Evolutionary conservation across 2,113 vertebrate genomes (phyloP), one percentile per base, ranked within the genome.

Genomic region (Promerops cafer): DNA sequence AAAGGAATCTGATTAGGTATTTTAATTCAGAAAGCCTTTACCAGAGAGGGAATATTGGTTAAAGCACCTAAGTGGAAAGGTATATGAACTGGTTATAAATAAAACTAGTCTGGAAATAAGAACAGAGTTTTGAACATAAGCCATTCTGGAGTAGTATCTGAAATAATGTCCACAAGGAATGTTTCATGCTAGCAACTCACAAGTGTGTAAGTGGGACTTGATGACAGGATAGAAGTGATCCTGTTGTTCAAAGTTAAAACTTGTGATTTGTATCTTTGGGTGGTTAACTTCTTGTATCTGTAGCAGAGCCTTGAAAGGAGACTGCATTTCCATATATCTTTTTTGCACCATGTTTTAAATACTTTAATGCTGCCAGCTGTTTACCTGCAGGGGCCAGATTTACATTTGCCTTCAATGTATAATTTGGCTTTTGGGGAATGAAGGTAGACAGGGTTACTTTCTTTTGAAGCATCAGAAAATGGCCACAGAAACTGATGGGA

Each of bases 321-420:
- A 64, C 35, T 87, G 45, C 31, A 91, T 97, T 96, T 96, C 70
- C 92, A 90, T 96, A 17, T 31, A 68, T 37, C 33, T 71, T 85
- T 96, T 91, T 88, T 85, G 61, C 53, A 93, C 87, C 1, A 2
- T 80, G 70, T 64, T 94, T 96, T 94, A 80, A 95, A 94, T 95
- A 85, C 75, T 90, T 94, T 68, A 96, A 93, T 96, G 53, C 78
- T 94, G 57, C 74, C 90, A 97, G 95, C 90, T 96, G 95, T 93
- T 95, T 90, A 85, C 87, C 96, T 95, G 49, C 90, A 90, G 94
- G 94, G 95, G 37, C 65, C 40, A 57, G 18, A 94, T 96, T 96
- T 97, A 87, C 94, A 95, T 96, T 95, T 85, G 37, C 74, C 44
- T 47, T 82, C 39, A 54, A 77, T n/a, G 30, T 37, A 68, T 89